Conservation (phyloP, 1,140 invertebrate genomes). For the Calephelis nemesis region DNA sequence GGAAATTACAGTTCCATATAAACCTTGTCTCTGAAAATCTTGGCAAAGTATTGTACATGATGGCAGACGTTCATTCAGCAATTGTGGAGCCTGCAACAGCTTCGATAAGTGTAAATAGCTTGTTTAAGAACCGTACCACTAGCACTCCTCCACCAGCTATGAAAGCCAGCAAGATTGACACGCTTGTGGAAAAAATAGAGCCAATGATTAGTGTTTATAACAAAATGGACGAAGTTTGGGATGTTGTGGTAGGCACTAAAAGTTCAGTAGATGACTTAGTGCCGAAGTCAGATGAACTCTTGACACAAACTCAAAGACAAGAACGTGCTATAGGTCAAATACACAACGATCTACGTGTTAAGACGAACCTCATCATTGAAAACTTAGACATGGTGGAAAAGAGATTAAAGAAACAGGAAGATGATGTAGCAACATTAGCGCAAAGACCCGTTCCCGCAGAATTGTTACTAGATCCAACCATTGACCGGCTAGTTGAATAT, state of each 20-base stretch:
- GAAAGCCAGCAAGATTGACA: slow-evolving; percentile 88
- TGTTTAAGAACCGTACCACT: slow-evolving; percentile 74
- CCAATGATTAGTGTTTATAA: slow-evolving; percentile 91
- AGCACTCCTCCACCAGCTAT: slow-evolving; percentile 79
- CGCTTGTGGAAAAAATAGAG: slow-evolving; percentile 87
- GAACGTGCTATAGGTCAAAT: slow-evolving; percentile 93
- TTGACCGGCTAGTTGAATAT: slow-evolving; percentile 87
- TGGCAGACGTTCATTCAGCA: slow-evolving; percentile 89
- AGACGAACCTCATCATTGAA: slow-evolving; percentile 92
- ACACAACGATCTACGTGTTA: slow-evolving; percentile 88
- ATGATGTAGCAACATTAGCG: slow-evolving; percentile 86
- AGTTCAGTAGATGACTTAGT: slow-evolving; percentile 90
- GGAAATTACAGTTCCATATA: slow-evolving; percentile 91
- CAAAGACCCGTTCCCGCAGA: slow-evolving; percentile 86
- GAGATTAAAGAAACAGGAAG: slow-evolving; percentile 89
- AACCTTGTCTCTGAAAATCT: slow-evolving; percentile 90
- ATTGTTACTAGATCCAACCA: slow-evolving; percentile 87
- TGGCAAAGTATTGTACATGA: slow-evolving; percentile 86
- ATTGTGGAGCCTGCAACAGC: slow-evolving; percentile 84
- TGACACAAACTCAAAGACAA: slow-evolving; percentile 91
- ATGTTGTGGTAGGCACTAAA: slow-evolving; percentile 92
- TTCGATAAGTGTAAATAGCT: slow-evolving; percentile 67
- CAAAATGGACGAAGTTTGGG: slow-evolving; percentile 94
- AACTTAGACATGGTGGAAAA: slow-evolving; percentile 92
- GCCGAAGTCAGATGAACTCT: slow-evolving; percentile 90